Evolutionary conservation across 2,797 vertebrate species (phyloP).

Genomic region (Micromesistius poutassou): DNA sequence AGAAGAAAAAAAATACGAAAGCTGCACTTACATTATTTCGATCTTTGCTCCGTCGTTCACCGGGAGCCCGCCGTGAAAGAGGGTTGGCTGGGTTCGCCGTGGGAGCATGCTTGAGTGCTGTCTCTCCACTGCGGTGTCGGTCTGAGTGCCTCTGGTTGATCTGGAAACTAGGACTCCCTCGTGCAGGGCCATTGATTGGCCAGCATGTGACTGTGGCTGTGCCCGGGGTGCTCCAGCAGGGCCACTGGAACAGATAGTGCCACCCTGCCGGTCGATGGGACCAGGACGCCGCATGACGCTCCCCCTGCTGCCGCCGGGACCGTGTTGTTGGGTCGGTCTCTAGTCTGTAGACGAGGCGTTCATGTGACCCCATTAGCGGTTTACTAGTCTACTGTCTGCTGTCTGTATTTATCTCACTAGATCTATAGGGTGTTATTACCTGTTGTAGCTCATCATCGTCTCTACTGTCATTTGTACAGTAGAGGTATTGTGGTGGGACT

Average conservation of each 20-base stretch:
- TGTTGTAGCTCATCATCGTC: background rate
- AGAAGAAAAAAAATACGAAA: background rate
- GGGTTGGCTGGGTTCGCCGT: background rate
- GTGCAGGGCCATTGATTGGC: constrained; percentile 70
- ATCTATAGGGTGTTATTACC: background rate
- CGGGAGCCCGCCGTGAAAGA: constrained; percentile 11
- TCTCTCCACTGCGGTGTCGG: constrained; percentile 13
- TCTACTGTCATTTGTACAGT: background rate
- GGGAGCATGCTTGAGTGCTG: background rate
- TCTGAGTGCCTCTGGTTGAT: constrained; percentile 44
- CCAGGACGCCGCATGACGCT: background rate
- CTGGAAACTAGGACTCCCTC: constrained; percentile 60
- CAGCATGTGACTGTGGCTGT: constrained; percentile 57
- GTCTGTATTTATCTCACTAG: background rate
- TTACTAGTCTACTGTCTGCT: background rate
- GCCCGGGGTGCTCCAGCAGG: constrained; percentile 69
- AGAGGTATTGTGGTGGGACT: background rate
- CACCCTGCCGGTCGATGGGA: constrained; percentile 41
- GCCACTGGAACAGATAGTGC: constrained; percentile 60
- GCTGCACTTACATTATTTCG: constrained; percentile 51
- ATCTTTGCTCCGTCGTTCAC: constrained; percentile 26
- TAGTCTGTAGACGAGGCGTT: background rate
- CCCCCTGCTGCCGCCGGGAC: background rate
- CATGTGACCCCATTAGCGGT: background rate
- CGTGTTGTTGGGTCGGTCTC: background rate